Base-by-base conservation (phyloP, 2,113 vertebrate species). In the Fulmarus glacialis region DNA sequence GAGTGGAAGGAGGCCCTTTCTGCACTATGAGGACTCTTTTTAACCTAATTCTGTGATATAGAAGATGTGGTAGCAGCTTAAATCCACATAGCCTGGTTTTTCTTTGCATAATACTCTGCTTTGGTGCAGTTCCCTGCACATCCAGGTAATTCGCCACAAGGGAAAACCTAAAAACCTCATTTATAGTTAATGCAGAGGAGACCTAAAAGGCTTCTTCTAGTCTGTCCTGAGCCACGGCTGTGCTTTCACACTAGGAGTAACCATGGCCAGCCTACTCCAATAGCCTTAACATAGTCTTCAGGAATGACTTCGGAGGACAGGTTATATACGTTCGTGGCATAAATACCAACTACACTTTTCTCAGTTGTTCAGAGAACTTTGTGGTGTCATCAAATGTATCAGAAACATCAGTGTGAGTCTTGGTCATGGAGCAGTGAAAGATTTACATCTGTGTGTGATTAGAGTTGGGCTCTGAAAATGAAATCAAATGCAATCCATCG, bases 211-310 rank as follows among this genome's bases (percentile, higher is more conserved):
- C 48, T 87, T 34, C 59, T 90, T 86, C 23, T 77, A 67, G 79
- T 62, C 55, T 84, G 45, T 70, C 52, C 74, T 87, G 80, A 73
- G 73, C 58, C 67, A 43, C 0, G 2, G 62, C 82, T 96, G 53
- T 59, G 82, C 74, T 91, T 91, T 95, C 66, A 50, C 26, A 59
- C 71, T 66, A 52, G 77, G 71, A 93, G 32, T 82, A 77, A 45
- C 87, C 71, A n/a, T 50, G 66, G 74, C 62, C 82, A 81, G 52
- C 66, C 87, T 93, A 24, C 38, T 93, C 62, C 78, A 80, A 23
- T 40, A 94, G 95, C 94, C 81, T 89, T 89, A 97, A 93, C n/a
- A 2, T 29, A 38, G 13, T 36, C 87, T 82, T 93, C 89, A 87
- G 80, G 60, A 87, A 18, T 71, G 16, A 60, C 73, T 89, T 83